Conservation (phyloP, 2,797 vertebrate species). For the Bovichtus diacanthus region DNA sequence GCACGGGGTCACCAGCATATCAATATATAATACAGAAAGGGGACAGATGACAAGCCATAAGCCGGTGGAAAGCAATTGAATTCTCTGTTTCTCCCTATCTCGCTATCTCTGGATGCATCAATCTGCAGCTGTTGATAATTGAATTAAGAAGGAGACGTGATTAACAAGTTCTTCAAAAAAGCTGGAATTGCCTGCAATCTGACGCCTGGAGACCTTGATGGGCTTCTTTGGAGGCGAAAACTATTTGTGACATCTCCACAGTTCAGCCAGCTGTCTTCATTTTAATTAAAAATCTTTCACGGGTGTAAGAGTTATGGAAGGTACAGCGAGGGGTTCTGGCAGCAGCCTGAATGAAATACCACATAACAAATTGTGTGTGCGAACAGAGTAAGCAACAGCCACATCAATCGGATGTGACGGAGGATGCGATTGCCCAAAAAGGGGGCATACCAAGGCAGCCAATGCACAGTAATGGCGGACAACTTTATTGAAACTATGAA, state of each 20-base stretch:
- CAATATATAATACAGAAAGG: conserved; percentile 87
- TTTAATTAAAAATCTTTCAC: conserved; percentile 88
- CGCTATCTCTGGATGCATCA: conserved; percentile 78
- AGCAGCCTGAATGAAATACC: conserved; percentile 76
- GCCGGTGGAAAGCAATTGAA: conserved; percentile 82
- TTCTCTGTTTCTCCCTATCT: conserved; percentile 73
- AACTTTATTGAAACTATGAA: conserved; percentile 80
- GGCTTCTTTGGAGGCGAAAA: conserved; percentile 73
- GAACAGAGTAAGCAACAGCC: conserved; percentile 79
- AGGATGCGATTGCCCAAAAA: conserved; percentile 75
- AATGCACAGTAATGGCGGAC: conserved; percentile 54
- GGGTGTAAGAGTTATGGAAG: conserved; percentile 83
- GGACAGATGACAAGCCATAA: conserved; percentile 91
- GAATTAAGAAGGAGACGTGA: conserved; percentile 83
- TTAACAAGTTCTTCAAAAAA: conserved; percentile 86
- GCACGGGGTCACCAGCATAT: conserved; percentile 85
- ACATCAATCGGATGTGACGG: conserved; percentile 70
- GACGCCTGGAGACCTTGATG: conserved; percentile 71
- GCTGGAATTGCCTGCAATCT: conserved; percentile 77
- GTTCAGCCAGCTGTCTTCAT: conserved; percentile 84
- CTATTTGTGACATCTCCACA: conserved; percentile 83
- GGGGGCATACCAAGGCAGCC: conserved; percentile 59
- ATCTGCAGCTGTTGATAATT: conserved; percentile 85
- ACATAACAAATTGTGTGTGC: conserved; percentile 78
- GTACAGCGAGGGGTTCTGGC: conserved; percentile 73